A percentile compares a stretch with the other conserved stretches of the same genome.
Evolutionary conservation across 2,797 vertebrate genomes (phyloP).

Genomic region (Silurus lanzhouensis): DNA sequence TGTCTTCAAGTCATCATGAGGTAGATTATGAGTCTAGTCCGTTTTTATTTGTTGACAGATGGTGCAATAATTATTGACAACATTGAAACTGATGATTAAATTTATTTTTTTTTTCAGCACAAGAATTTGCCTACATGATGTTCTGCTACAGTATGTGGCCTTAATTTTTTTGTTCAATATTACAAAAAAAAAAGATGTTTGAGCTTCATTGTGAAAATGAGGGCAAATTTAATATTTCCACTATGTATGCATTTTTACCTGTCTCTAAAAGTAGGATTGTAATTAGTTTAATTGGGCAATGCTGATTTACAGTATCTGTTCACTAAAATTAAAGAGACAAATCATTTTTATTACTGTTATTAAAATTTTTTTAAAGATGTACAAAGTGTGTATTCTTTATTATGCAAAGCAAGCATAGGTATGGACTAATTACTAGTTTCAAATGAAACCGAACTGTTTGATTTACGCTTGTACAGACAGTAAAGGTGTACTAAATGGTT

Average conservation of each 20-base stretch:
- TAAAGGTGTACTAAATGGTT: background rate
- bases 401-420: background rate
- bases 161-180: slow-evolving; percentile 19
- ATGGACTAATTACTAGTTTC: background rate
- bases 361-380: background rate
- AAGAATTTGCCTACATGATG: slow-evolving; percentile 55
- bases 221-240: slow-evolving; percentile 7
- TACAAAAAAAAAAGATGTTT: background rate
- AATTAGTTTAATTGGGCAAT: background rate
- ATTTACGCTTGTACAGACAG: background rate
- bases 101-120: slow-evolving; percentile 65
- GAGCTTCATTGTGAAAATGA: background rate
- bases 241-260: background rate
- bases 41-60: slow-evolving; percentile 77
- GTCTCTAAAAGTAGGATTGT: slow-evolving; percentile 10
- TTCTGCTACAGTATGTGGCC: background rate
- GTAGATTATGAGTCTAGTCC: slow-evolving; percentile 70
- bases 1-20: slow-evolving; percentile 80
- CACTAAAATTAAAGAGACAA: background rate
- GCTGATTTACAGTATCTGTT: background rate
- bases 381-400: background rate
- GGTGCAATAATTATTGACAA: slow-evolving; percentile 84
- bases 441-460: background rate
- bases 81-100: slow-evolving; percentile 83
- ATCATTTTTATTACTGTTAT: background rate